Evolutionary conservation across 2,113 vertebrate genomes (phyloP).

Genomic region (Addax nasomaculatus): DNA sequence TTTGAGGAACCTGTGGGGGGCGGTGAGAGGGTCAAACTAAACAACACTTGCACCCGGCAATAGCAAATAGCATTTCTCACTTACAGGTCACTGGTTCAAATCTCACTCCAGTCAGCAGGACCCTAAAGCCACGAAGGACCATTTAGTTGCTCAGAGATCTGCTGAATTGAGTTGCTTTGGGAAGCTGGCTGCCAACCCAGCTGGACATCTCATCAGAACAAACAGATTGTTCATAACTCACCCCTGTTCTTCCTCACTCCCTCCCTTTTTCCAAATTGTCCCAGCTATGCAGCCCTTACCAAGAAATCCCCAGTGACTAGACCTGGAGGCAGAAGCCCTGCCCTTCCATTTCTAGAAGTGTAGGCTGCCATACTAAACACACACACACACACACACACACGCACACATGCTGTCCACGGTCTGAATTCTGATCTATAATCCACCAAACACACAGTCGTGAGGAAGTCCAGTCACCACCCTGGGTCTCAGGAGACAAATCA

Average conservation of each 20-base stretch:
- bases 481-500: neutral
- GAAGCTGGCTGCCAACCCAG: constrained; percentile 40
- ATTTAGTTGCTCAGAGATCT: constrained; percentile 17
- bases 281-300: neutral
- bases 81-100: constrained; percentile 55
- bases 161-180: constrained; percentile 49
- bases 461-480: neutral
- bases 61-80: constrained; percentile 47
- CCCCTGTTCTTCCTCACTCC: neutral
- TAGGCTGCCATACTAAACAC: neutral
- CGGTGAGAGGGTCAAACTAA: constrained; percentile 44
- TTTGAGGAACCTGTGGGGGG: neutral
- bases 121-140: constrained; percentile 6
- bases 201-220: constrained; percentile 61
- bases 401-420: neutral
- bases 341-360: neutral
- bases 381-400: neutral
- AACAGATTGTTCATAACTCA: constrained; percentile 24
- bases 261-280: neutral
- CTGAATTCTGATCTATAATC: neutral
- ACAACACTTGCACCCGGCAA: constrained; percentile 24
- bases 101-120: constrained; percentile 49
- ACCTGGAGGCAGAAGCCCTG: neutral
- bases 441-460: neutral
- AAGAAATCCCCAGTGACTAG: neutral